phyloP scores from a whole-genome alignment of 2,797 vertebrate species.

The Ispidina lecontei region DNA sequence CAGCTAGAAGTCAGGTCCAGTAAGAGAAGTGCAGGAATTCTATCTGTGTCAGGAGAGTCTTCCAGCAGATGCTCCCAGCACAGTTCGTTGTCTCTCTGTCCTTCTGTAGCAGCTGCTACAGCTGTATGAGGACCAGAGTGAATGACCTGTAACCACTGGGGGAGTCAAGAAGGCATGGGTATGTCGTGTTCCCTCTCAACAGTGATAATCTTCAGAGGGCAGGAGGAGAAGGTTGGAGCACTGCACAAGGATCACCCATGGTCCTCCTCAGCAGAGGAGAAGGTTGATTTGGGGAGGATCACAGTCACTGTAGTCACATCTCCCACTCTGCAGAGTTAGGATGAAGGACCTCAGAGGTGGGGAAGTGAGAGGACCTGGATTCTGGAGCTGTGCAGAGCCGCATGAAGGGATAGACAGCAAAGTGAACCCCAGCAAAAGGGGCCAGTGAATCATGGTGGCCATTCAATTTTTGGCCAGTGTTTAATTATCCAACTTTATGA shows the following conservation, averaged over 20 bases:
- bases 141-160: neutral
- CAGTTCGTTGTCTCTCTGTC: neutral
- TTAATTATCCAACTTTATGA: slow-evolving; percentile 39
- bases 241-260: neutral
- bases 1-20: neutral
- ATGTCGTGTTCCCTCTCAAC: neutral
- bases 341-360: neutral
- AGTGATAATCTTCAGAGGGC: neutral
- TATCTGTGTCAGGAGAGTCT: neutral
- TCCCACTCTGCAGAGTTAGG: neutral
- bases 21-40: neutral
- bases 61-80: neutral
- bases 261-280: neutral
- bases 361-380: neutral
- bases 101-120: neutral
- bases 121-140: neutral
- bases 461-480: slow-evolving; percentile 29
- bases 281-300: neutral
- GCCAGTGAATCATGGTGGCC: neutral
- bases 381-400: neutral
- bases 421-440: slow-evolving; percentile 24
- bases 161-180: neutral
- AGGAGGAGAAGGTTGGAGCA: neutral
- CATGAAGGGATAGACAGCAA: neutral
- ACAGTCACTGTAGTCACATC: neutral